A percentile compares a stretch with the other conserved stretches of the same genome.
Evolutionary conservation across 2,113 vertebrate genomes (phyloP).

Genomic region (Fulmarus glacialis): DNA sequence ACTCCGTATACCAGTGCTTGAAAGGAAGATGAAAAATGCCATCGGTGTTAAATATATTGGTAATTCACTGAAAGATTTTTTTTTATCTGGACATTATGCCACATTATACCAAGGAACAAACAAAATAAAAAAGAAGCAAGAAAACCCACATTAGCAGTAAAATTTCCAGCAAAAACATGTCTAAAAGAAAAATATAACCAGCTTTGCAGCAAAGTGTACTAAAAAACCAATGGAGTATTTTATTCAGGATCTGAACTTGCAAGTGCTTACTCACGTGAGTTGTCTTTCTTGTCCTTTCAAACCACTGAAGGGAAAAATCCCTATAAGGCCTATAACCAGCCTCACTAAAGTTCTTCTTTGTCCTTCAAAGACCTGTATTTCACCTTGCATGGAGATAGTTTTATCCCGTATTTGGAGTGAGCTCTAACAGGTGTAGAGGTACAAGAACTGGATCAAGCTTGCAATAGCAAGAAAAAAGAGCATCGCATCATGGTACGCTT

Average conservation of each 20-base stretch:
- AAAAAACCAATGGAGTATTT: not conserved
- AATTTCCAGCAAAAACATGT: not conserved
- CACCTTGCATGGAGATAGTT: not conserved
- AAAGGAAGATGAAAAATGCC: slow-evolving; percentile 1
- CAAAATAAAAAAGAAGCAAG: not conserved
- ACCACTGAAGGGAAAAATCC: not conserved
- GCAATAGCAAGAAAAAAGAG: slow-evolving; percentile 15
- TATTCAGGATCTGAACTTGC: not conserved
- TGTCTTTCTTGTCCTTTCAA: not conserved
- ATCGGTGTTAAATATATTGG: not conserved
- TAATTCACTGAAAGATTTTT: not conserved
- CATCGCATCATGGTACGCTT: not conserved
- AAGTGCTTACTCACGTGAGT: not conserved
- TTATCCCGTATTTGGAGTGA: not conserved
- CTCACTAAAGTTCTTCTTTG: not conserved
- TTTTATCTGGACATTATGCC: not conserved
- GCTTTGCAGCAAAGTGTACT: not conserved
- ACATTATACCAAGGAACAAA: not conserved
- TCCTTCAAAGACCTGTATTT: slow-evolving; percentile 1
- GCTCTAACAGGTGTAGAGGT: not conserved
- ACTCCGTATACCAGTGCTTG: not conserved
- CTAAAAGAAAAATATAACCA: not conserved
- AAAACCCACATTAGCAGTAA: not conserved
- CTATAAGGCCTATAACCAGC: not conserved
- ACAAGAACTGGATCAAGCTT: not conserved